These are phyloP conservation scores for Didymodactylos carnosus DNA, from an alignment of 2,888 invertebrate species.

Conservation along the genomic window DNA sequence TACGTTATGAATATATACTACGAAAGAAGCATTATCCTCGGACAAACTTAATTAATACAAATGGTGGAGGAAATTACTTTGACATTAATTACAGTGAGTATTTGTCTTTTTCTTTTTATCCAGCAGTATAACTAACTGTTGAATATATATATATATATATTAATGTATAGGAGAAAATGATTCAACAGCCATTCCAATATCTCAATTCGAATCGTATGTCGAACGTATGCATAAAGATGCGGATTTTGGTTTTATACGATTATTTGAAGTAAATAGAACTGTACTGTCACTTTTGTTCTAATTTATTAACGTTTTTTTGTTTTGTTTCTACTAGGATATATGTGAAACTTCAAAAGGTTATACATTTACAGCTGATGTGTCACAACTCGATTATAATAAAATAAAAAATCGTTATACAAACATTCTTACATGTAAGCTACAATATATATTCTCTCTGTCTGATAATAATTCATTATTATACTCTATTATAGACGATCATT, in stretches of 20 bases:
- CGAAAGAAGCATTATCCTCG: not conserved
- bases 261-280: constrained; percentile 58
- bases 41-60: not conserved
- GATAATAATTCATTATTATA: no score
- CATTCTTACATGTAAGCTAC: constrained; percentile 76
- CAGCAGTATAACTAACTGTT: no score
- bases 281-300: not conserved
- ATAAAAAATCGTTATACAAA: constrained; percentile 83
- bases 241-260: constrained; percentile 79
- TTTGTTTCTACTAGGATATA: constrained; percentile 23
- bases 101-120: no score
- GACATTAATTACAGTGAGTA: not conserved
- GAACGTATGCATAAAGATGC: constrained; percentile 69
- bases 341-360: constrained; percentile 16
- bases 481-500: constrained; percentile 48
- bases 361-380: constrained; percentile 12
- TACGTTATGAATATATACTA: not conserved
- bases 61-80: not conserved
- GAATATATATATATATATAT: not conserved
- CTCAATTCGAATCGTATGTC: constrained; percentile 61
- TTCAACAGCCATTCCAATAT: constrained; percentile 46
- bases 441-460: not conserved
- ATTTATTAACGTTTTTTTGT: not conserved
- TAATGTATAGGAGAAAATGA: constrained; percentile 28
- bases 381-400: constrained; percentile 67